phyloP scores from a whole-genome alignment of 2,888 invertebrate genomes.

The Mythimna lalbum region DNA sequence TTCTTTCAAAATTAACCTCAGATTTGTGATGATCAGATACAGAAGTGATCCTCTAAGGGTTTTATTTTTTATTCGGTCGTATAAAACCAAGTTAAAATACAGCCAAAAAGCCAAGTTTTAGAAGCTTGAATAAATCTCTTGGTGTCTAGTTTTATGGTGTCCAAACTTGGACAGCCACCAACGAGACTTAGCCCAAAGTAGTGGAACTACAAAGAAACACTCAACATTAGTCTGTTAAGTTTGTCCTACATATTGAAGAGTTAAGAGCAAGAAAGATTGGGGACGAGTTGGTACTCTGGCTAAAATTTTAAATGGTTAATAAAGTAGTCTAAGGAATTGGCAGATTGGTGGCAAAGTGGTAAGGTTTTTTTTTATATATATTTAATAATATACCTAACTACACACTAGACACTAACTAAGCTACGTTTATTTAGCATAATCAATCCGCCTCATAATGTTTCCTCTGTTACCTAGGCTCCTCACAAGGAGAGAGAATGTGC shows the following conservation, averaged over 20 bases:
- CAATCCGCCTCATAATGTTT: no score
- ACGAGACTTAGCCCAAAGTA: constrained; percentile 57
- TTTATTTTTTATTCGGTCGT: no score
- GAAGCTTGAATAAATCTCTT: constrained; percentile 60
- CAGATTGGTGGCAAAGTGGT: not conserved
- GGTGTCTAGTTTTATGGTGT: constrained; percentile 60
- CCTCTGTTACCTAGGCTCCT: no score
- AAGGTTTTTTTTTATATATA: no score
- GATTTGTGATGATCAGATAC: no score
- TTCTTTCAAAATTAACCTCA: no score
- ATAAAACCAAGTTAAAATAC: constrained; percentile 12
- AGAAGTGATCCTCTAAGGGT: no score
- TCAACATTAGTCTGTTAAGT: constrained; percentile 53
- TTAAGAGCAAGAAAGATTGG: not conserved
- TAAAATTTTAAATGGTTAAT: not conserved
- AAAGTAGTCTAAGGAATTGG: not conserved
- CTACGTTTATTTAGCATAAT: no score
- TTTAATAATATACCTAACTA: not conserved
- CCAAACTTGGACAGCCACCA: constrained; percentile 57
- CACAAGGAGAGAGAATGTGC: no score
- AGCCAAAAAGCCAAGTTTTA: constrained; percentile 26
- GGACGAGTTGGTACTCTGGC: not conserved
- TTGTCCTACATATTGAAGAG: constrained; percentile 23
- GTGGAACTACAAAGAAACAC: constrained; percentile 52
- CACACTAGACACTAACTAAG: no score